A percentile compares a stretch with the other conserved stretches of the same genome.
Conservation (phyloP, 2,888 invertebrate genomes). For the Pocota personata region DNA sequence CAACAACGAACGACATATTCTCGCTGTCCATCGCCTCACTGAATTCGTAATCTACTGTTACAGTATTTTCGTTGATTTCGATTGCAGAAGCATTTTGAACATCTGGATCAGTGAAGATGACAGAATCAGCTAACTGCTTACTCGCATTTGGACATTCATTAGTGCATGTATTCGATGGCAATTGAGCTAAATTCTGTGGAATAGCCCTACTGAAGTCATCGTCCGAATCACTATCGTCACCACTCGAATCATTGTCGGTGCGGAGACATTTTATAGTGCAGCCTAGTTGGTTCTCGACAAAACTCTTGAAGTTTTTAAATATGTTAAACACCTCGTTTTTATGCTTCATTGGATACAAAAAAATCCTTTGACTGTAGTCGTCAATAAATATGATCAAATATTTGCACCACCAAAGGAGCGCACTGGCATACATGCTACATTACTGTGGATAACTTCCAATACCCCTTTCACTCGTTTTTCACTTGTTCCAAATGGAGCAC, state of each 20-base stretch:
- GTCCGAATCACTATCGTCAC: too few species aligned
- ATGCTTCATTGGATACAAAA: background rate
- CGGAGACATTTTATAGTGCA: conserved; percentile 15
- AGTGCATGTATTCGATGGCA: too few species aligned
- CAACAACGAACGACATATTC: conserved; percentile 20
- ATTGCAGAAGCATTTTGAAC: too few species aligned
- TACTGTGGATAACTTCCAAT: background rate
- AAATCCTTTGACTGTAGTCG: background rate
- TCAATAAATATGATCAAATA: background rate
- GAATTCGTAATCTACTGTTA: background rate
- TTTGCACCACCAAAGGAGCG: background rate
- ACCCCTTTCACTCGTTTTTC: background rate
- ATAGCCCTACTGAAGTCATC: too few species aligned
- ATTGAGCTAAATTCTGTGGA: too few species aligned
- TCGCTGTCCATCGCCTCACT: conserved; percentile 15
- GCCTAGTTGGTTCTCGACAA: background rate
- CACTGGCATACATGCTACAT: too few species aligned
- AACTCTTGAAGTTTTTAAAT: background rate
- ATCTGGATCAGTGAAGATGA: too few species aligned
- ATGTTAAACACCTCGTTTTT: conserved; percentile 3
- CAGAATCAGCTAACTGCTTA: too few species aligned
- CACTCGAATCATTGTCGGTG: too few species aligned
- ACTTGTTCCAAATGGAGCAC: background rate
- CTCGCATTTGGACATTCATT: too few species aligned
- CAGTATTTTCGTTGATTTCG: background rate